Conservation (phyloP, 1,140 invertebrate genomes). For the Procambarus clarkii region DNA sequence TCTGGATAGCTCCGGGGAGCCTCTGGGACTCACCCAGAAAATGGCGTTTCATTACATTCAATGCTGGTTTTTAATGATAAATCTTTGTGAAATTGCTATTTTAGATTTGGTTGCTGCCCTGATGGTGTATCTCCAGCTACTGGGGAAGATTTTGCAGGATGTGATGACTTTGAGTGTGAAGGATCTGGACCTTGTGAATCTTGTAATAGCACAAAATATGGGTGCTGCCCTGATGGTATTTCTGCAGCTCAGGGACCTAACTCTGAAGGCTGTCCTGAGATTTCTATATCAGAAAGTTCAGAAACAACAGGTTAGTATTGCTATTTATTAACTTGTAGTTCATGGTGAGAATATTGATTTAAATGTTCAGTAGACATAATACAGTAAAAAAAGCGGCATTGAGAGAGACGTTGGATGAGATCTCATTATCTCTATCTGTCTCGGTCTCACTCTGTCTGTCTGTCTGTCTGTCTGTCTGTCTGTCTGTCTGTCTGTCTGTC, state of each 20-base stretch:
- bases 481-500: not conserved
- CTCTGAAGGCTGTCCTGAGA: conserved; percentile 72
- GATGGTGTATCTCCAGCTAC: conserved; percentile 76
- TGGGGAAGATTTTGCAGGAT: conserved; percentile 64
- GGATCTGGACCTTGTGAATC: conserved; percentile 73
- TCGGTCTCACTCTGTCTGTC: not conserved
- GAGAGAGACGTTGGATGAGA: too few species aligned
- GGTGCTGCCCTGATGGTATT: conserved; percentile 86
- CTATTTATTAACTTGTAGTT: not conserved
- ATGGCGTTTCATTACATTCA: too few species aligned
- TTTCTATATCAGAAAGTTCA: not conserved
- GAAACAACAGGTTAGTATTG: conserved; percentile 7
- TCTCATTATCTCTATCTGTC: not conserved
- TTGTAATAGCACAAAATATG: conserved; percentile 73
- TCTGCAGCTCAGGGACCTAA: conserved; percentile 76
- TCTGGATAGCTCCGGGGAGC: too few species aligned
- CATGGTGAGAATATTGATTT: too few species aligned
- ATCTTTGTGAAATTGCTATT: not conserved
- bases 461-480: conserved; percentile 14
- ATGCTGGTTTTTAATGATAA: too few species aligned
- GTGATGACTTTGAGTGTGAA: conserved; percentile 75
- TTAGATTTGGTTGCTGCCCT: conserved; percentile 76
- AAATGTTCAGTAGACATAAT: too few species aligned
- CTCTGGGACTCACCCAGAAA: too few species aligned
- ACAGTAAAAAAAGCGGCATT: too few species aligned